Evolutionary conservation across 2,888 invertebrate species (phyloP).

Genomic region (Eutolmus rufibarbis): DNA sequence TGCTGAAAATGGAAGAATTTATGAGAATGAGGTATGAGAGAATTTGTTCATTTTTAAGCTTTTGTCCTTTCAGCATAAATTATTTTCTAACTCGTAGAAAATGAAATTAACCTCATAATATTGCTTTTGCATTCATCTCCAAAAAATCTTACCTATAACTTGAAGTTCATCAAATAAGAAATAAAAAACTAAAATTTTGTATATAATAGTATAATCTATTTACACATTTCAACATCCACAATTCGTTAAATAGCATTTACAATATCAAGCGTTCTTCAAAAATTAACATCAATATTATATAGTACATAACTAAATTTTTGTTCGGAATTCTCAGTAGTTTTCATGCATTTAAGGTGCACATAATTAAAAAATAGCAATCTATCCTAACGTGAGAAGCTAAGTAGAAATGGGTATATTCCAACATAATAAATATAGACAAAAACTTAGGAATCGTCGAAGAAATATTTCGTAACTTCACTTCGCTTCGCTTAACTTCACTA

Average conservation of each 20-base stretch:
- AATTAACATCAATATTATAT: neutral
- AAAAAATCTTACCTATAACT: no score
- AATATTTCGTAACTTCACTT: neutral
- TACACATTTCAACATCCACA: neutral
- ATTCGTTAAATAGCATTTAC: neutral
- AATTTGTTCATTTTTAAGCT: neutral
- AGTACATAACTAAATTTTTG: neutral
- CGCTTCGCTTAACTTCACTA: slow-evolving; percentile 4
- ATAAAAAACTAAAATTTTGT: neutral
- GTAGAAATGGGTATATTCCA: neutral
- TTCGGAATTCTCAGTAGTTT: neutral
- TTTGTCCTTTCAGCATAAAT: neutral
- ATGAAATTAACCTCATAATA: neutral
- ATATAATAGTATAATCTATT: neutral
- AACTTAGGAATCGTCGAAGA: neutral
- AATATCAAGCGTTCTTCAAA: neutral
- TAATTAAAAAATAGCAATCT: neutral
- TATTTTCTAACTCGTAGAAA: neutral
- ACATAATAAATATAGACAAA: neutral
- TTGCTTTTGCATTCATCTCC: no score
- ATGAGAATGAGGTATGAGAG: neutral
- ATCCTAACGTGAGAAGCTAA: neutral
- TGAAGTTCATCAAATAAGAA: neutral
- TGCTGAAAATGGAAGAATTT: neutral
- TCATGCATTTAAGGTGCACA: neutral